Percentiles rank a stretch among this genome's conserved stretches.
Conservation (phyloP, 1,140 invertebrate genomes). For the Drosophila arawakana region DNA sequence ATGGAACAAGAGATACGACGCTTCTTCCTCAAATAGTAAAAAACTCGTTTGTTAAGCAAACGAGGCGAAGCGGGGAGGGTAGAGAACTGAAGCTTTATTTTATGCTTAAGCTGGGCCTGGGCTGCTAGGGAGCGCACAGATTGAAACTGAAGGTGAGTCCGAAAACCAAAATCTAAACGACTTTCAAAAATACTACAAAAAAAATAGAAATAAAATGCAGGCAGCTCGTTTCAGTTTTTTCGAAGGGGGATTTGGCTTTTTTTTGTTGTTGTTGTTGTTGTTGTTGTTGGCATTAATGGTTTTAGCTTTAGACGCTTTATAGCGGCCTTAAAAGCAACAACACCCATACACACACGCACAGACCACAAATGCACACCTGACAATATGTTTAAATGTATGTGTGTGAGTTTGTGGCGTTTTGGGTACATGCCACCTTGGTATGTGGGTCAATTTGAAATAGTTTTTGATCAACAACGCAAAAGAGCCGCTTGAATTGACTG, state of each 20-base stretch:
- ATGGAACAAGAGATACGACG: constrained; percentile 1
- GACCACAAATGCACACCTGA: constrained; percentile 58
- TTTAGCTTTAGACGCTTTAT: constrained; percentile 42
- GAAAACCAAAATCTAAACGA: constrained; percentile 59
- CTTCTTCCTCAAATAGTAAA: constrained; percentile 35
- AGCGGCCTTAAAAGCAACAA: constrained; percentile 64
- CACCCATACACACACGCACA: constrained; percentile 38
- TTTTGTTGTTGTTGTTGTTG: constrained; percentile 35
- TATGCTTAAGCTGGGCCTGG: constrained; percentile 20
- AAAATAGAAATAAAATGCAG: constrained; percentile 49
- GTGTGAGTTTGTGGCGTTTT: constrained; percentile 52
- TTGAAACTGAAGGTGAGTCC: constrained; percentile 52
- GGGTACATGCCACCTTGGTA: constrained; percentile 73
- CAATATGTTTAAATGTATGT: constrained; percentile 12
- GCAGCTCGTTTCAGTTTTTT: constrained; percentile 56
- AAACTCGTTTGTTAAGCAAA: constrained; percentile 35
- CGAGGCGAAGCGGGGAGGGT: not conserved
- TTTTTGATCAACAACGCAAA: constrained; percentile 69
- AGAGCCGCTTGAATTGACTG: constrained; percentile 40
- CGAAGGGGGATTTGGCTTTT: constrained; percentile 35
- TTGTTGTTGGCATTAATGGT: constrained; percentile 40
- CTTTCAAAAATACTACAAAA: constrained; percentile 63
- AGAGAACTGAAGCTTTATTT: constrained; percentile 13
- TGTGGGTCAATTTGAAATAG: constrained; percentile 77
- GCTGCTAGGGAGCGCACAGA: constrained; percentile 1